phyloP scores from a whole-genome alignment of 2,797 vertebrate species.

The Erethizon dorsatum region DNA sequence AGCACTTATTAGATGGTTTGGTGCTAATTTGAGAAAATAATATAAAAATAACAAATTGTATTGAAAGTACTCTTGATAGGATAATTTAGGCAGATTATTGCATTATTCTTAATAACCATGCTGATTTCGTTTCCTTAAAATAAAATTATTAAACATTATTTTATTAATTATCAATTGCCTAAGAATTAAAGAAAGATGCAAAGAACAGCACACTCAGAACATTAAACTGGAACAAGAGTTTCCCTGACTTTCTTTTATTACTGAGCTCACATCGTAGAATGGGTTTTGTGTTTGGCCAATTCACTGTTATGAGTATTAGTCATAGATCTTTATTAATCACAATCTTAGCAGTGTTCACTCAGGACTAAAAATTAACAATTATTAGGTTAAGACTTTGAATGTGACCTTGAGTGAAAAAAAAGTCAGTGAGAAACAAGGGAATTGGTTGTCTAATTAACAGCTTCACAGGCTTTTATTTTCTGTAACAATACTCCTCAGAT shows the following conservation, averaged over 20 bases:
- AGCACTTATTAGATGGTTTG: not conserved
- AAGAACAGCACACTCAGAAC: not conserved
- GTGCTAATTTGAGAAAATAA: slow-evolving; percentile 53
- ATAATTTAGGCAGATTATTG: slow-evolving; percentile 41
- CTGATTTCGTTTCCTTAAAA: slow-evolving; percentile 50
- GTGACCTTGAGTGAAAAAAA: slow-evolving; percentile 73
- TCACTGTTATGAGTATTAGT: not conserved
- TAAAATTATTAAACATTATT: slow-evolving; percentile 40
- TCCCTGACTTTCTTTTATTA: not conserved
- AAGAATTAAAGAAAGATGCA: not conserved
- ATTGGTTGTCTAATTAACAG: slow-evolving; percentile 69
- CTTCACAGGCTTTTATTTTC: slow-evolving; percentile 66
- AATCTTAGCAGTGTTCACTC: not conserved
- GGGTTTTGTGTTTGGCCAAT: not conserved
- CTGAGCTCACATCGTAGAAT: not conserved
- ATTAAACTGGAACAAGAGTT: not conserved
- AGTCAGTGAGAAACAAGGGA: slow-evolving; percentile 34
- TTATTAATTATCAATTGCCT: not conserved
- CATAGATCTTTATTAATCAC: not conserved
- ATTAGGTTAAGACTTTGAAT: slow-evolving; percentile 56
- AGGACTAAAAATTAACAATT: slow-evolving; percentile 20
- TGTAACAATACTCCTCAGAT: slow-evolving; percentile 68
- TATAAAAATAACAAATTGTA: slow-evolving; percentile 36
- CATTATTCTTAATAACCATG: not conserved
- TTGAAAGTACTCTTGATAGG: not conserved